Percentiles rank a stretch among this genome's conserved stretches.
Conservation (phyloP, 2,113 vertebrate genomes). For the Epinephelus fuscoguttatus region DNA sequence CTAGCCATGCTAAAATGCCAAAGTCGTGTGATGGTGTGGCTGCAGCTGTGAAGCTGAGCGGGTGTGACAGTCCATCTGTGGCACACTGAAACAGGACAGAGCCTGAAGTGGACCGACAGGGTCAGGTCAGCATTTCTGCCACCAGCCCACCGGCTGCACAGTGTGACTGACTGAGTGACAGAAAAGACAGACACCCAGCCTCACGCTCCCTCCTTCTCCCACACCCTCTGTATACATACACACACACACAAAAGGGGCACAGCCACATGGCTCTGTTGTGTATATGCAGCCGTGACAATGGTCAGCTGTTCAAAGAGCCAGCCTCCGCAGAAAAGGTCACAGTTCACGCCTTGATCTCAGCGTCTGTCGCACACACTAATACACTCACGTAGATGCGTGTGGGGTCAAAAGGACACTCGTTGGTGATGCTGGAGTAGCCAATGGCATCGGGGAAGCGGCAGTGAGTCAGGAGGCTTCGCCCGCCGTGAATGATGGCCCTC, state of each 20-base stretch:
- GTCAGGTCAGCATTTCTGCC: slow-evolving; percentile 54
- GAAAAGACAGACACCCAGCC: neutral
- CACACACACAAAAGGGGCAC: neutral
- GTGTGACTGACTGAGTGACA: slow-evolving; percentile 30
- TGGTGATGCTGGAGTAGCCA: slow-evolving; percentile 77
- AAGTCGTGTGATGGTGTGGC: slow-evolving; percentile 17
- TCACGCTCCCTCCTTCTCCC: slow-evolving; percentile 4
- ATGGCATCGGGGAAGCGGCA: slow-evolving; percentile 79
- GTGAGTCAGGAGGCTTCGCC: slow-evolving; percentile 85
- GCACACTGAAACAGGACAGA: slow-evolving; percentile 24
- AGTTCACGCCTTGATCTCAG: slow-evolving; percentile 8
- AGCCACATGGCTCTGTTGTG: neutral
- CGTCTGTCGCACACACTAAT: neutral
- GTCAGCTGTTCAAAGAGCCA: slow-evolving; percentile 39
- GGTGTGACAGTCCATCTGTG: slow-evolving; percentile 47
- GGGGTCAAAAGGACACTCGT: slow-evolving; percentile 92
- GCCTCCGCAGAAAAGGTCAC: slow-evolving; percentile 29
- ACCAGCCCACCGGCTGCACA: neutral
- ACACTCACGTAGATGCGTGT: slow-evolving; percentile 90
- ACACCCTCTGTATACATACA: neutral
- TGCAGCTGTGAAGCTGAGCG: slow-evolving; percentile 47
- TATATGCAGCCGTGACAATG: neutral
- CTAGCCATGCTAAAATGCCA: slow-evolving; percentile 21
- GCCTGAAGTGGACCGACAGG: slow-evolving; percentile 39
- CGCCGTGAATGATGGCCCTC: slow-evolving; percentile 84